Conservation (phyloP, 2,113 vertebrate species). For the Lepisosteus oculatus region DNA sequence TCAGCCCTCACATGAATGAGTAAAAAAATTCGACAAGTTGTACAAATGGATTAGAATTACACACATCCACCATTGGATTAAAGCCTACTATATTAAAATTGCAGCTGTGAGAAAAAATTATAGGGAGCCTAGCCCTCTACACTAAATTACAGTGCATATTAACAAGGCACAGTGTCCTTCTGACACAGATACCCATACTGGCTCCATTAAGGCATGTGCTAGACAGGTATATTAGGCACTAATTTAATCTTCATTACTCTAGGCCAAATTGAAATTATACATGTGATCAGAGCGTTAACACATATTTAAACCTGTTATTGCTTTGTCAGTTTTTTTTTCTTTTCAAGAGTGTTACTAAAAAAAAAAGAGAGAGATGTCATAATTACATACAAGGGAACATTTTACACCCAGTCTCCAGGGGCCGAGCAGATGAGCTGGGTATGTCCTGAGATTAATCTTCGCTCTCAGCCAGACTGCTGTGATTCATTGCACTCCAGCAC, state of each 20-base stretch:
- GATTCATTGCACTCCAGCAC: constrained; percentile 83
- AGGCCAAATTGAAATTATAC: constrained; percentile 82
- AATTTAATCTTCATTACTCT: constrained; percentile 81
- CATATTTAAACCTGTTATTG: constrained; percentile 80
- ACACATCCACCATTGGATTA: too few relatives aligned
- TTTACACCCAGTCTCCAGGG: constrained; percentile 57
- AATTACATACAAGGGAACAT: constrained; percentile 78
- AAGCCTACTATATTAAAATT: not conserved
- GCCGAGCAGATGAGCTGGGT: constrained; percentile 70
- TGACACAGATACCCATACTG: constrained; percentile 13
- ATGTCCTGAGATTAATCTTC: constrained; percentile 75
- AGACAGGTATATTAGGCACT: constrained; percentile 64
- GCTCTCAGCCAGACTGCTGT: constrained; percentile 65
- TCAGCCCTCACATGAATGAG: too few relatives aligned
- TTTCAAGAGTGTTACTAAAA: constrained; percentile 74
- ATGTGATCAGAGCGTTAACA: constrained; percentile 75
- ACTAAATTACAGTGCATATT: constrained; percentile 17
- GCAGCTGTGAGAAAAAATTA: not conserved
- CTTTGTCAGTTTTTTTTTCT: constrained; percentile 63
- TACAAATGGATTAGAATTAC: too few relatives aligned
- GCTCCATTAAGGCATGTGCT: constrained; percentile 65
- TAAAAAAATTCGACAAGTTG: too few relatives aligned
- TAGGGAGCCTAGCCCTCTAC: not conserved
- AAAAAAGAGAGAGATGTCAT: constrained; percentile 74
- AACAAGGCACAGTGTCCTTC: constrained; percentile 13